Evolutionary conservation across 1,140 invertebrate genomes (phyloP).

Genomic region (Ceratoteleas bidentatus): DNA sequence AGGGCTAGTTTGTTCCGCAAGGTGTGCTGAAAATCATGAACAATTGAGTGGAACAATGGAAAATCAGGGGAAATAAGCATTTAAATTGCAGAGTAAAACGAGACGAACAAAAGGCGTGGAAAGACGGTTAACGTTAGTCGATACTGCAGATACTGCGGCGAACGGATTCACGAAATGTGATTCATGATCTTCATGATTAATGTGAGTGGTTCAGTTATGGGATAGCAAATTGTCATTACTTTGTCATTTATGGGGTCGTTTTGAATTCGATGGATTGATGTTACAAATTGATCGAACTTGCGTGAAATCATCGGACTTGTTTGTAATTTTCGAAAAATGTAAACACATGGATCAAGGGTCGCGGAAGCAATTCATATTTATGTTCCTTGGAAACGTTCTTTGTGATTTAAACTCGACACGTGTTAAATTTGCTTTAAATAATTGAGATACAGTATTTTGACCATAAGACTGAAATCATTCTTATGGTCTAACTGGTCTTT

Average conservation of each 20-base stretch:
- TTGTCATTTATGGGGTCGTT: not conserved
- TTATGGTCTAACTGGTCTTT: no score
- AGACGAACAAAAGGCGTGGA: not conserved
- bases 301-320: no score
- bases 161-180: no score
- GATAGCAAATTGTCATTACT: not conserved
- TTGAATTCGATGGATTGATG: not conserved
- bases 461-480: no score
- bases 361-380: not conserved
- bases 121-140: conserved; percentile 5
- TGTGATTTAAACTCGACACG: not conserved
- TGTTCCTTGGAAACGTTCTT: not conserved
- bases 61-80: no score
- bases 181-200: no score
- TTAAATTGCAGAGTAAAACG: not conserved
- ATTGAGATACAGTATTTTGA: not conserved
- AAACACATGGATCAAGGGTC: not conserved
- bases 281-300: no score
- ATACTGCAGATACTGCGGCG: not conserved
- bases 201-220: no score
- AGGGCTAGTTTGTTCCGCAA: no score
- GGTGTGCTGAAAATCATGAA: no score
- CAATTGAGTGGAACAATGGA: no score
- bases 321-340: not conserved
- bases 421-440: not conserved